Percentiles rank a stretch among this genome's conserved stretches.
These are phyloP conservation scores for Scomber japonicus DNA, from an alignment of 2,113 vertebrate genomes.

Conservation along the genomic window DNA sequence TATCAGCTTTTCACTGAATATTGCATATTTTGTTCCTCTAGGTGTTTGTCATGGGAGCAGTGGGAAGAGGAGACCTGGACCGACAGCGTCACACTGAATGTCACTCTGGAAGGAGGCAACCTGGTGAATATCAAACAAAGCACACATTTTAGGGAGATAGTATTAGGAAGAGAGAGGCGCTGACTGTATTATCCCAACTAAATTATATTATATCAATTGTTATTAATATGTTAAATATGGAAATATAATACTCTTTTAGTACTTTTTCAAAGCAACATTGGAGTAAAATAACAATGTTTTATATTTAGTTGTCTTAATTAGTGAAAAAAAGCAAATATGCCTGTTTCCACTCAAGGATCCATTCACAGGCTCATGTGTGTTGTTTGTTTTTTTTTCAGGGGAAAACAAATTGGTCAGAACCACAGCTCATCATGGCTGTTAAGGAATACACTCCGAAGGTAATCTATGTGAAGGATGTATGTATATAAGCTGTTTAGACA, in stretches of 20 bases:
- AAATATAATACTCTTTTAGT: not conserved
- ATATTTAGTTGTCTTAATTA: not conserved
- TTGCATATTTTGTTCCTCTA: constrained; percentile 29
- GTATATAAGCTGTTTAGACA: not conserved
- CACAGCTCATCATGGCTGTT: constrained; percentile 64
- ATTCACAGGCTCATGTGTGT: not conserved
- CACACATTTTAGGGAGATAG: too few species aligned
- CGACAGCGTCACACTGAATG: constrained; percentile 65
- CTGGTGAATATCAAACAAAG: constrained; percentile 44
- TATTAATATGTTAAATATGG: too few species aligned
- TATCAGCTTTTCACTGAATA: not conserved
- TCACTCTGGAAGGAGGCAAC: constrained; percentile 74
- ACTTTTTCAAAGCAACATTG: too few species aligned
- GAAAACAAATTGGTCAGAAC: constrained; percentile 49
- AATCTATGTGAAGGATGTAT: not conserved
- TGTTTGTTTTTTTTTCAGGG: constrained; percentile 44
- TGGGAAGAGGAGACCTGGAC: constrained; percentile 83
- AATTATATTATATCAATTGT: too few species aligned
- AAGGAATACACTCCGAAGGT: constrained; percentile 84
- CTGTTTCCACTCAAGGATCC: not conserved
- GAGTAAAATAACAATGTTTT: not conserved
- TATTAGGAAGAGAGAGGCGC: too few species aligned
- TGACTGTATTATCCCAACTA: not conserved
- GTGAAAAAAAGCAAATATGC: not conserved
- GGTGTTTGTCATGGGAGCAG: constrained; percentile 84